These are phyloP conservation scores for Amblyjoppa fuscipennis DNA, from an alignment of 2,888 invertebrate genomes.

Conservation along the genomic window DNA sequence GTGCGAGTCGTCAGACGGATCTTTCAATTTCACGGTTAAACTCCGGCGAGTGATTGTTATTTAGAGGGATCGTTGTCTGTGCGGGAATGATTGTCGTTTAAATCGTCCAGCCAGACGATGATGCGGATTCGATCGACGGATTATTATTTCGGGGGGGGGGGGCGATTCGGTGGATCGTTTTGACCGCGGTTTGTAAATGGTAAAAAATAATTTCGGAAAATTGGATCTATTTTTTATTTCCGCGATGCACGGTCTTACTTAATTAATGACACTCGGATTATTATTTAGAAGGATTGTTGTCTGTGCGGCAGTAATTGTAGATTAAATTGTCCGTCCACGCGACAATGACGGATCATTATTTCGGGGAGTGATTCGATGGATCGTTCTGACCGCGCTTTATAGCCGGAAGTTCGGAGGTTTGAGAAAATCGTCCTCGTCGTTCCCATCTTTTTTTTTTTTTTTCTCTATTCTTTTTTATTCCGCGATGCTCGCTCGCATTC, in stretches of 20 bases:
- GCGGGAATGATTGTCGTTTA: constrained; percentile 17
- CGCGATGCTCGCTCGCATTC: not conserved
- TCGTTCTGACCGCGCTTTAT: not conserved
- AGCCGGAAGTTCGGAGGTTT: too few species aligned
- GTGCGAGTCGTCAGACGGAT: too few species aligned
- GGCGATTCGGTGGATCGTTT: not conserved
- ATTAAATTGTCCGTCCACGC: too few species aligned
- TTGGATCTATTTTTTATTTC: too few species aligned
- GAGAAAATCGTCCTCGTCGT: too few species aligned
- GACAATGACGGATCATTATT: constrained; percentile 13
- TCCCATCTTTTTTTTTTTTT: not conserved
- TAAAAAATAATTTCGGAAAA: too few species aligned
- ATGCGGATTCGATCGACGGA: constrained; percentile 22
- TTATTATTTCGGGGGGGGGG: constrained; percentile 16
- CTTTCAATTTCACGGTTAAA: constrained; percentile 3
- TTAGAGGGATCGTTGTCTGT: not conserved
- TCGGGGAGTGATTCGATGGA: not conserved
- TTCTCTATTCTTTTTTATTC: too few species aligned
- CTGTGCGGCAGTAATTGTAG: too few species aligned
- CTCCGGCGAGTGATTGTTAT: not conserved
- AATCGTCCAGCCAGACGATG: constrained; percentile 20
- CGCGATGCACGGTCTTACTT: too few species aligned
- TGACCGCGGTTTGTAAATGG: not conserved
- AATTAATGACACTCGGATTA: not conserved
- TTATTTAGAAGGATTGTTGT: not conserved